These are phyloP conservation scores for Agraylea sexmaculata DNA, from an alignment of 1,140 invertebrate genomes.

Conservation along the genomic window DNA sequence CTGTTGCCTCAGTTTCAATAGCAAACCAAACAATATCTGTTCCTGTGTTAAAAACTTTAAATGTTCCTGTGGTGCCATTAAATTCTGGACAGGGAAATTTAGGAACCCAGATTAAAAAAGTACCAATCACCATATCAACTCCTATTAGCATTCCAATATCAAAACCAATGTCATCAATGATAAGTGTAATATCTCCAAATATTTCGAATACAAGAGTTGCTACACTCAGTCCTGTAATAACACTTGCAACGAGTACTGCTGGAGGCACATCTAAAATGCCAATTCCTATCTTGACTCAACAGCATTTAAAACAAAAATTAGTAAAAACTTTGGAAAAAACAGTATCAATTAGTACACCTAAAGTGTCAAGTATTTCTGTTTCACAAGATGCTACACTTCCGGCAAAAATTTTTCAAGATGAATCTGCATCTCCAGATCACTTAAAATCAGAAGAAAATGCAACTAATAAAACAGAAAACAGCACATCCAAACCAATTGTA, in stretches of 20 bases:
- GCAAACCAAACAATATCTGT: constrained; percentile 49
- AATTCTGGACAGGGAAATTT: constrained; percentile 17
- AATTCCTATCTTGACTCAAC: constrained; percentile 34
- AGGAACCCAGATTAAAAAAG: constrained; percentile 32
- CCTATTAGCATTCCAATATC: constrained; percentile 25
- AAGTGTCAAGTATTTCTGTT: constrained; percentile 41
- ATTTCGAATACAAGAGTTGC: constrained; percentile 29
- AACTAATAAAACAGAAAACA: constrained; percentile 25
- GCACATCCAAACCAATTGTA: constrained; percentile 13
- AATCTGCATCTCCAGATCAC: constrained; percentile 44
- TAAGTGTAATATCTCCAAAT: constrained; percentile 37
- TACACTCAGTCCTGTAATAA: constrained; percentile 33
- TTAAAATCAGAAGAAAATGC: constrained; percentile 37
- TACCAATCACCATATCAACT: constrained; percentile 29
- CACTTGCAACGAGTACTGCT: constrained; percentile 30
- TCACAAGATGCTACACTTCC: constrained; percentile 43
- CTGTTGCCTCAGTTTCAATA: constrained; percentile 43
- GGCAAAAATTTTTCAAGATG: constrained; percentile 50
- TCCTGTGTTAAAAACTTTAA: constrained; percentile 42
- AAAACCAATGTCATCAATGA: constrained; percentile 35
- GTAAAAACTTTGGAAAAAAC: constrained; percentile 42
- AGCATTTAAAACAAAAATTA: constrained; percentile 40
- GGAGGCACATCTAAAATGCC: constrained; percentile 28
- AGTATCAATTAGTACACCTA: constrained; percentile 37
- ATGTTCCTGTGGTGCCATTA: constrained; percentile 30